Base-by-base conservation (phyloP, 2,797 vertebrate species). In the Helostoma temminkii region DNA sequence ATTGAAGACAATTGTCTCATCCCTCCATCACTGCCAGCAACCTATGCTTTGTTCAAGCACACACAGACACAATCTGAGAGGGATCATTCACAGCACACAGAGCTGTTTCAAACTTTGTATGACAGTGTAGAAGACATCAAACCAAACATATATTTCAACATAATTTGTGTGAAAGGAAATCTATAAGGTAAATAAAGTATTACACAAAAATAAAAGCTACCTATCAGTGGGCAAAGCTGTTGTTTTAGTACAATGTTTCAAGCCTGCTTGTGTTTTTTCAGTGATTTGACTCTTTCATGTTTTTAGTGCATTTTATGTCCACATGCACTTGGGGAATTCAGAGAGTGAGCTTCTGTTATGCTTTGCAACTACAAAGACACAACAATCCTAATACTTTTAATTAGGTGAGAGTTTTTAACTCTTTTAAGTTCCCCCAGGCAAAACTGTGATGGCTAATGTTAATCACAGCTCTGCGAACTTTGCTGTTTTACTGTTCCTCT, bases 361-460 rank as follows among this genome's bases (percentile, higher is more conserved):
- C 76, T 70, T 74, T 60, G 62, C 22, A 65, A 80, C 43, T 73
- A 76, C 62, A 82, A 81, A 82, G 72, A 16, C 30, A 68, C 10
- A 73, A 54, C 32, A 37, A 78, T 66, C 66, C 3, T 64, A 50
- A 43, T 26, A 50, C 37, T 52, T 82, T 53, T 32, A 56, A 58
- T 36, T 30, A 55, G 41, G 48, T 80, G 19, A 65, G 5, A 64
- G 63, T 56, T 32, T 76, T 72, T 39, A 55, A 74, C 22, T 58
- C 50, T 69, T 72, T 81, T 39, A 75, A 58, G 49, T 66, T 81
- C 22, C 50, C 25, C 34, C 37, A 54, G 66, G 68, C 43, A 72
- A 60, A 66, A 63, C 24, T 53, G 19, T 56, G 58, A 76, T 42
- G 37, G 30, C 34, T 58, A 61, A 68, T 54, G 50, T 58, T 65